These are phyloP conservation scores for Agelas oroides DNA, from an alignment of 37 sponge, comb jelly and placozoan genomes.

Conservation along the genomic window DNA sequence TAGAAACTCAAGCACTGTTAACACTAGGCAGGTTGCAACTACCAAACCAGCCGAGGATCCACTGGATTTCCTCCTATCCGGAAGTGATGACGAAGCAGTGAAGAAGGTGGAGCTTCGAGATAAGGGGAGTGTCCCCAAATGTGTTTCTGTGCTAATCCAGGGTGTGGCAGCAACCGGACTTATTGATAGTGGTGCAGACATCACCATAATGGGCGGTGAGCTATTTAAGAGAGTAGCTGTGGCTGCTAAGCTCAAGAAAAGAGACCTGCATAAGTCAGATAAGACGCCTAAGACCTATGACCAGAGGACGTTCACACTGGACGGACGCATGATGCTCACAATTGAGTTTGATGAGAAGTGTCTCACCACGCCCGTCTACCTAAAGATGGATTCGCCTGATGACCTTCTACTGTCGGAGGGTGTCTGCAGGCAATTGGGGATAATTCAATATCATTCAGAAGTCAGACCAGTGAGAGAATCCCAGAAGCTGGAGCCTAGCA, in stretches of 20 bases:
- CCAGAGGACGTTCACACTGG: no score
- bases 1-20: no score
- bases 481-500: not conserved
- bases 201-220: constrained; percentile 28
- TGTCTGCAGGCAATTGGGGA: constrained; percentile 57
- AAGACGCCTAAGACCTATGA: no score
- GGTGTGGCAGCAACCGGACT: constrained; percentile 27
- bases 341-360: constrained; percentile 30
- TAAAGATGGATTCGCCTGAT: constrained; percentile 57
- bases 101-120: constrained; percentile 21
- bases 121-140: constrained; percentile 20
- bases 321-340: constrained; percentile 12
- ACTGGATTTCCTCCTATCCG: not conserved
- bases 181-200: no score
- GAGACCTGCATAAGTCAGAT: not conserved
- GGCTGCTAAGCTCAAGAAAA: constrained; percentile 5
- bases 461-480: constrained; percentile 3
- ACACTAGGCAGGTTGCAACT: not conserved
- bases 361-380: constrained; percentile 32
- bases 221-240: constrained; percentile 25
- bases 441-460: constrained; percentile 32
- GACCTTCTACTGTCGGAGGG: constrained; percentile 53
- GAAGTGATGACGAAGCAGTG: not conserved
- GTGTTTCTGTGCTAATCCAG: constrained; percentile 28
- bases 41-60: not conserved